These are phyloP conservation scores for Rhynchonycteris naso DNA, from an alignment of 2,797 vertebrate genomes.

Conservation along the genomic window DNA sequence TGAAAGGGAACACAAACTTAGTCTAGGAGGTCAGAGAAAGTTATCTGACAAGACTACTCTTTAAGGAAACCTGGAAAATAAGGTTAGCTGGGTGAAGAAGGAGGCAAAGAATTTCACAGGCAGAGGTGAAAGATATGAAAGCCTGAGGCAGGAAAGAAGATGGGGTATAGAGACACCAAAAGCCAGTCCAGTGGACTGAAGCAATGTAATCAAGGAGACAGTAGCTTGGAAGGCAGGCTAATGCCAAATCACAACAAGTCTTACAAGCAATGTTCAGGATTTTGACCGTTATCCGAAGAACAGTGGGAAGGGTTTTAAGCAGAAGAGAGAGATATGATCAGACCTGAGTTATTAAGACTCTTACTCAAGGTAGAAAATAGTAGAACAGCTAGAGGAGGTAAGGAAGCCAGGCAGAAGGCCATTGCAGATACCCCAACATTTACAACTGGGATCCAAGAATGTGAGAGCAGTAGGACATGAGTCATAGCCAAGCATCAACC, in stretches of 20 bases:
- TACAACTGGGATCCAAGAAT: neutral
- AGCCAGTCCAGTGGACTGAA: neutral
- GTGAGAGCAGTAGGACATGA: neutral
- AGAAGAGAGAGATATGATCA: neutral
- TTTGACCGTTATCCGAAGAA: neutral
- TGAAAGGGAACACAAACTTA: neutral
- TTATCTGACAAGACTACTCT: neutral
- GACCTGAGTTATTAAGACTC: neutral
- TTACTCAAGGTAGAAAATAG: constrained; percentile 42
- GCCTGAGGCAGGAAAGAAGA: constrained; percentile 16
- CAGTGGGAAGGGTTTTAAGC: neutral
- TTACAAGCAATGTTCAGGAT: neutral
- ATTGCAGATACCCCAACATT: neutral
- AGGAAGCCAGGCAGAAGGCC: neutral
- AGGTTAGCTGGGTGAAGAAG: neutral
- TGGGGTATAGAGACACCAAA: neutral
- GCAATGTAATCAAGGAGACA: neutral
- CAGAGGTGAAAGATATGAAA: constrained; percentile 7
- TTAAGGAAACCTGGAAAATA: neutral
- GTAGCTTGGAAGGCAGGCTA: neutral
- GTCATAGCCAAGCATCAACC: neutral
- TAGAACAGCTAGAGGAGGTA: neutral
- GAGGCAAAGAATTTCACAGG: constrained; percentile 5
- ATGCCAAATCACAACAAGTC: neutral
- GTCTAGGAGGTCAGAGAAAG: neutral